Evolutionary conservation across 2,797 vertebrate genomes (phyloP).

Genomic region (Enteromius afrohamiltoni): DNA sequence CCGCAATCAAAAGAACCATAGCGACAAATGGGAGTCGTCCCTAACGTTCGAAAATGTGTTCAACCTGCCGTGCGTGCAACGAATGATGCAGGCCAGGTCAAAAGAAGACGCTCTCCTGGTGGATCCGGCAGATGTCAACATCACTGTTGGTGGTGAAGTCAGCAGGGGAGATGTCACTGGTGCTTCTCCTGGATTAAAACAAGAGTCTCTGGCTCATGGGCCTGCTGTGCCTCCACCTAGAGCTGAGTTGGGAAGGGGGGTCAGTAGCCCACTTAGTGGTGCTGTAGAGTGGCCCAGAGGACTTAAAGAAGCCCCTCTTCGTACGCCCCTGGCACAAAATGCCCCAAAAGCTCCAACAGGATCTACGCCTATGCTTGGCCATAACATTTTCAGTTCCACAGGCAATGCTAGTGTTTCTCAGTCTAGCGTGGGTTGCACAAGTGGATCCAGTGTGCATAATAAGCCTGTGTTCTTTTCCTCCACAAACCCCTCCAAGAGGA

Average conservation of each 20-base stretch:
- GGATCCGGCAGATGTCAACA: constrained; percentile 71
- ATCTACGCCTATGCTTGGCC: constrained; percentile 67
- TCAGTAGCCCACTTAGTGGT: constrained; percentile 41
- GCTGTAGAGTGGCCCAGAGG: constrained; percentile 54
- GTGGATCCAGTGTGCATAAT: constrained; percentile 58
- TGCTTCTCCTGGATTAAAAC: constrained; percentile 43
- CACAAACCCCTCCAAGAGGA: constrained; percentile 80
- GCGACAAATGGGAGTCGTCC: constrained; percentile 91
- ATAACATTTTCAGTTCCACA: constrained; percentile 55
- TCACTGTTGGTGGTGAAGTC: constrained; percentile 73
- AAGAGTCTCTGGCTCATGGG: constrained; percentile 62
- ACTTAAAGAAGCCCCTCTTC: constrained; percentile 49
- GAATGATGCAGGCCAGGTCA: constrained; percentile 75
- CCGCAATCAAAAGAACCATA: constrained; percentile 87
- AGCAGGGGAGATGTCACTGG: constrained; percentile 47
- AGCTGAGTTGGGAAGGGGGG: constrained; percentile 51
- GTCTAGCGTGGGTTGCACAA: constrained; percentile 45
- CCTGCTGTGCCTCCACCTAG: constrained; percentile 49
- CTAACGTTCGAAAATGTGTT: constrained; percentile 82
- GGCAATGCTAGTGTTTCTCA: constrained; percentile 40
- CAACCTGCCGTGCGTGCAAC: constrained; percentile 82
- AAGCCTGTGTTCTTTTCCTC: constrained; percentile 67
- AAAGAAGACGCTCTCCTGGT: constrained; percentile 68
- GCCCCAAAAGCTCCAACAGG: constrained; percentile 60
- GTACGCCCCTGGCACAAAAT: constrained; percentile 48